Evolutionary conservation across 2,113 vertebrate genomes (phyloP).

Genomic region (Eurypyga helias): DNA sequence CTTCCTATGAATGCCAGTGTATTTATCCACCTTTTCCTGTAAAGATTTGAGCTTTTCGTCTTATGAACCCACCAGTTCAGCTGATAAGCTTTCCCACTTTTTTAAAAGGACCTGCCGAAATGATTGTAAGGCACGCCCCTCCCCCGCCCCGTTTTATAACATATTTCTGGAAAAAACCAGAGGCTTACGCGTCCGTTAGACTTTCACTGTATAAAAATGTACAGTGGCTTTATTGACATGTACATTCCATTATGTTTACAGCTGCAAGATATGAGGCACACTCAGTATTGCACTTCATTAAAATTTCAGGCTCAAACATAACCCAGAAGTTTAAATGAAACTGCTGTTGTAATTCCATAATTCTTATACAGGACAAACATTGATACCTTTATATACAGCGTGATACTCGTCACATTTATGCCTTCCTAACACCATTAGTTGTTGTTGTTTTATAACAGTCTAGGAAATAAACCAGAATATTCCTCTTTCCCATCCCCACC

Average conservation of each 20-base stretch:
- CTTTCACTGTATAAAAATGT: slow-evolving; percentile 99
- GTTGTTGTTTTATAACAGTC: slow-evolving; percentile 87
- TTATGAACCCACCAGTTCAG: background rate
- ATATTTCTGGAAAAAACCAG: background rate
- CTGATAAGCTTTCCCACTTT: background rate
- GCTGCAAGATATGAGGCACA: slow-evolving; percentile 99
- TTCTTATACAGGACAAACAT: slow-evolving; percentile 98
- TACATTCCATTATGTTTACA: slow-evolving; percentile 99
- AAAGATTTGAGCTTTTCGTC: background rate
- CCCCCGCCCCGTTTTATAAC: background rate
- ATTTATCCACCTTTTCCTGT: background rate
- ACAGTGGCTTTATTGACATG: slow-evolving; percentile 99
- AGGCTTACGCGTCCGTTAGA: slow-evolving; percentile 69
- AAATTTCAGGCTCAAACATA: slow-evolving; percentile 99
- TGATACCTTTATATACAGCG: slow-evolving; percentile 98
- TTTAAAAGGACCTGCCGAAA: background rate
- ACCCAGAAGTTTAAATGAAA: slow-evolving; percentile 99
- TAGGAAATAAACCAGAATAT: slow-evolving; percentile 86
- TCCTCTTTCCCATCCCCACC: slow-evolving; percentile 85
- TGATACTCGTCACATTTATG: slow-evolving; percentile 96
- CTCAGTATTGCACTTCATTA: slow-evolving; percentile 99
- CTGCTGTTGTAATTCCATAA: slow-evolving; percentile 97
- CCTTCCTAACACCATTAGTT: slow-evolving; percentile 88
- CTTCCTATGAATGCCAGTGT: background rate
- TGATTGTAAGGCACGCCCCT: background rate